These are phyloP conservation scores for Chloroceryle aenea DNA, from an alignment of 2,113 vertebrate species.

Conservation along the genomic window DNA sequence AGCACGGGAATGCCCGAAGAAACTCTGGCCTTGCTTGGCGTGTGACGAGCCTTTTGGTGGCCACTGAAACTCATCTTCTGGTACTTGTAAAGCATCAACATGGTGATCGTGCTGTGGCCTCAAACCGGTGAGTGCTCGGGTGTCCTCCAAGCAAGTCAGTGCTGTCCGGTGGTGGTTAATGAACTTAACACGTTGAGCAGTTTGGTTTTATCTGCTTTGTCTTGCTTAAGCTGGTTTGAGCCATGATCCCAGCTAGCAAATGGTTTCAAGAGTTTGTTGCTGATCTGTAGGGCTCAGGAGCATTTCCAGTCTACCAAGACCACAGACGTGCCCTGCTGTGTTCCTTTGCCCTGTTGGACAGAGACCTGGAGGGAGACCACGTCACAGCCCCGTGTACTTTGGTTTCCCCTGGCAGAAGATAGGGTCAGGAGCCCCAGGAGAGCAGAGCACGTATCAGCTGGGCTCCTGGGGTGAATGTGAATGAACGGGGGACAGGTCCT, in stretches of 20 bases:
- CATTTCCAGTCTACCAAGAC: not conserved
- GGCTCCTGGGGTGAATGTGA: not conserved
- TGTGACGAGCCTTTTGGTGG: not conserved
- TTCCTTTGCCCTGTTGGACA: not conserved
- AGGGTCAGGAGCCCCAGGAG: not conserved
- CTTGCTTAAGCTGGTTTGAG: not conserved
- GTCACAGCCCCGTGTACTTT: fast-evolving
- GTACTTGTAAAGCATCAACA: not conserved
- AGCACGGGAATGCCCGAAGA: not conserved
- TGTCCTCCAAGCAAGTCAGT: not conserved
- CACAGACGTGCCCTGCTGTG: not conserved
- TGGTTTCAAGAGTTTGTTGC: not conserved
- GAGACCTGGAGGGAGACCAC: not conserved
- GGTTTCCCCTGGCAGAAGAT: not conserved
- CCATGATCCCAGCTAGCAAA: not conserved
- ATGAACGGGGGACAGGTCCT: not conserved
- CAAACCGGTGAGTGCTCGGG: not conserved
- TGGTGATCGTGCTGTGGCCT: not conserved
- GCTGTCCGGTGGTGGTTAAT: not conserved
- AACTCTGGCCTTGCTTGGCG: not conserved
- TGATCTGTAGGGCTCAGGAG: not conserved
- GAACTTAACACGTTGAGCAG: not conserved
- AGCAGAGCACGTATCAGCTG: not conserved
- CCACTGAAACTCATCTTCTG: not conserved
- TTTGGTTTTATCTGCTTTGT: not conserved